These are phyloP conservation scores for Drosophila guanche DNA, from an alignment of 1,140 invertebrate genomes.

Conservation along the genomic window DNA sequence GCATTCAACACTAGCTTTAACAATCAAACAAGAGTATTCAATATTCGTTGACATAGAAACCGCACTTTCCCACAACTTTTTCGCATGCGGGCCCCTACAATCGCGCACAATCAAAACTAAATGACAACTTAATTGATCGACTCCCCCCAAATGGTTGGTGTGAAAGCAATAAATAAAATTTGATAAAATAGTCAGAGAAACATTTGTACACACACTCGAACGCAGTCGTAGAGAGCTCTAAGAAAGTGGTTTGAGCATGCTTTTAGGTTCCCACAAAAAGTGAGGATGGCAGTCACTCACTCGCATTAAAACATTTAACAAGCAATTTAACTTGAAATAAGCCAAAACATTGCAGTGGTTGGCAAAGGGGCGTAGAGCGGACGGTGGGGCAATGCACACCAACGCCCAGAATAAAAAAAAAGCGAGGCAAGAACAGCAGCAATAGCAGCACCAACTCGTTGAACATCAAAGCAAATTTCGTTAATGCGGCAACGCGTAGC, in stretches of 20 bases:
- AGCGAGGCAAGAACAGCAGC: conserved; percentile 21
- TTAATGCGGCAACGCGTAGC: conserved; percentile 49
- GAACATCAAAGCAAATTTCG: conserved; percentile 65
- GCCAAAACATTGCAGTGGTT: conserved; percentile 32
- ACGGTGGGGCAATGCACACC: conserved; percentile 23
- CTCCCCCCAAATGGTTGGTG: conserved; percentile 33
- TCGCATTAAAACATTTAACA: conserved; percentile 51
- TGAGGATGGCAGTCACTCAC: neutral
- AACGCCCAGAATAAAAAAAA: conserved; percentile 53
- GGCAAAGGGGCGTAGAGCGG: neutral
- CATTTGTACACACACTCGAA: no score
- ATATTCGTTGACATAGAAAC: neutral
- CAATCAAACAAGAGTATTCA: conserved; percentile 2
- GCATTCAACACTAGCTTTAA: no score
- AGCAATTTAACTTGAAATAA: conserved; percentile 75
- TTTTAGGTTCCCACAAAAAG: conserved; percentile 10
- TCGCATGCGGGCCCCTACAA: conserved; percentile 47
- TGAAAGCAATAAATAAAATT: conserved; percentile 66
- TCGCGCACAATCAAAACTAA: conserved; percentile 62
- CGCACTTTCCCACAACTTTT: conserved; percentile 27
- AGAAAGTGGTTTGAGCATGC: conserved; percentile 10
- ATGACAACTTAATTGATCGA: conserved; percentile 74
- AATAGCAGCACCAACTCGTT: conserved; percentile 56
- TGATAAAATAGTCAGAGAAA: conserved; percentile 25
- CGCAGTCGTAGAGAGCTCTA: neutral